Conservation (phyloP, 2,888 invertebrate species). For the Endotricha flammealis region DNA sequence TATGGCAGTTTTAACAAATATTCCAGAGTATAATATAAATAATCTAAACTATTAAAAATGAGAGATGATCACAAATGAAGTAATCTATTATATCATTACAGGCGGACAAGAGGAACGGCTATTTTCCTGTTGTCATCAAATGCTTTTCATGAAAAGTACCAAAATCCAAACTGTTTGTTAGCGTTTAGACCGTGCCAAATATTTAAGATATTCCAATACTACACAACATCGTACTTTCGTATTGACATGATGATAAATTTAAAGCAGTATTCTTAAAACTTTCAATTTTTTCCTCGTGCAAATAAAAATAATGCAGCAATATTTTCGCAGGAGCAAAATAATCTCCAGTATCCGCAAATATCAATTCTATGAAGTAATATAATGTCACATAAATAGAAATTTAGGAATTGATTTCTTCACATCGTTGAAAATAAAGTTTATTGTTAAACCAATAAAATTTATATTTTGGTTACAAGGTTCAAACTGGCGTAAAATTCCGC, state of each 20-base stretch:
- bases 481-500: neutral
- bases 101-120: neutral
- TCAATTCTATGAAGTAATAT: too few relatives aligned
- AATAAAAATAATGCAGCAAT: too few relatives aligned
- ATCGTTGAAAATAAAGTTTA: neutral
- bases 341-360: too few relatives aligned
- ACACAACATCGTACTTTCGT: neutral
- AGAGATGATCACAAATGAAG: neutral
- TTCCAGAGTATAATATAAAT: too few relatives aligned
- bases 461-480: neutral
- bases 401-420: neutral
- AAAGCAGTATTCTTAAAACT: neutral
- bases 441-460: neutral
- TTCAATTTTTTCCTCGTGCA: too few relatives aligned
- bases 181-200: slow-evolving; percentile 9
- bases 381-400: neutral
- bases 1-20: neutral
- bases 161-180: slow-evolving; percentile 1
- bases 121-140: slow-evolving; percentile 10
- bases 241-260: slow-evolving; percentile 7
- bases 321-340: too few relatives aligned
- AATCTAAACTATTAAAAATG: too few relatives aligned
- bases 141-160: slow-evolving; percentile 5
- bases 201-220: slow-evolving; percentile 3
- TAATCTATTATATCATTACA: neutral